These are phyloP conservation scores for Acanthurus lineatus DNA, from an alignment of 2,797 vertebrate species.

Conservation along the genomic window DNA sequence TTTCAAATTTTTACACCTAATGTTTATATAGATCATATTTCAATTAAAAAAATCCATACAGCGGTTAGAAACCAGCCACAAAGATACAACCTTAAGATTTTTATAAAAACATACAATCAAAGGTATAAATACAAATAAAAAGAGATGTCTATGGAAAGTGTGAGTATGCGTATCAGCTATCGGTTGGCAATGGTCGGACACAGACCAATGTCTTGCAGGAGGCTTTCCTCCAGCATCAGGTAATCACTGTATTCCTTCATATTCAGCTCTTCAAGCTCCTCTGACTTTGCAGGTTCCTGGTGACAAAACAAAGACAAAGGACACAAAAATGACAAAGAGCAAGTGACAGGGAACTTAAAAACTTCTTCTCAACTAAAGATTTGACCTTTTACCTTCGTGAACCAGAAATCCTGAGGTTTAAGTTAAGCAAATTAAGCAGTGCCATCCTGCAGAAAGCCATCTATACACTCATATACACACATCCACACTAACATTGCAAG, in stretches of 20 bases:
- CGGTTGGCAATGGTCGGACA: constrained; percentile 15
- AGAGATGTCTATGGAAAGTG: neutral
- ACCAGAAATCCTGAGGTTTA: neutral
- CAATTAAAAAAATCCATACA: neutral
- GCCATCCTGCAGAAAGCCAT: neutral
- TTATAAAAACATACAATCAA: neutral
- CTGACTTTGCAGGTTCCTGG: constrained; percentile 60
- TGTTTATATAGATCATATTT: neutral
- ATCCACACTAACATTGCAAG: constrained; percentile 4
- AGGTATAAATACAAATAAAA: neutral
- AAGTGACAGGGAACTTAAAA: neutral
- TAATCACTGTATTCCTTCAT: constrained; percentile 72
- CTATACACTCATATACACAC: constrained; percentile 11
- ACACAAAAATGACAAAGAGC: neutral
- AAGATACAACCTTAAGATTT: neutral
- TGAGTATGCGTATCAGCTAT: constrained; percentile 38
- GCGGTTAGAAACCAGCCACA: neutral
- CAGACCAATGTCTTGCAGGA: constrained; percentile 73
- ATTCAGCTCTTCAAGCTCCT: constrained; percentile 55
- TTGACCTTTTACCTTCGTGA: neutral
- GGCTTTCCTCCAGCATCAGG: constrained; percentile 77
- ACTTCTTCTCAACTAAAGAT: neutral
- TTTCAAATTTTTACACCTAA: neutral
- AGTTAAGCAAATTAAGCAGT: no score
- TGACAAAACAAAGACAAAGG: constrained; percentile 27